A percentile compares a stretch with the other conserved stretches of the same genome.
Evolutionary conservation across 2,888 invertebrate genomes (phyloP).

Genomic region (Neria commutata): DNA sequence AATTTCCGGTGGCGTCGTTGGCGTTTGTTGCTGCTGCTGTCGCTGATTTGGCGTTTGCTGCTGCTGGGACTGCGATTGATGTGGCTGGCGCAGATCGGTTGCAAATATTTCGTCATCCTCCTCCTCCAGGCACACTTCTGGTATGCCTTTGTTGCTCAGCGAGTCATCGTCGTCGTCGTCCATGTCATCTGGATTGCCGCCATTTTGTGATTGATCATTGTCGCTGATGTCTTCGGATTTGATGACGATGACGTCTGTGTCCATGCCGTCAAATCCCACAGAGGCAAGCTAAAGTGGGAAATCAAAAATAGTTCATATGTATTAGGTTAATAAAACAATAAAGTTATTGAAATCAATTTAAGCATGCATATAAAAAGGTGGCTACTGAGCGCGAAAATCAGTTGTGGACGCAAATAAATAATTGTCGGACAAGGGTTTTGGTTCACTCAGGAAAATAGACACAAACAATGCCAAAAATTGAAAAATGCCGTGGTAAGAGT

Average conservation of each 20-base stretch:
- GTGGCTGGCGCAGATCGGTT: constrained; percentile 48
- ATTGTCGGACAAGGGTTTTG: too few species aligned
- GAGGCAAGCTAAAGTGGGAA: constrained; percentile 24
- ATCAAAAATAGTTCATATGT: neutral
- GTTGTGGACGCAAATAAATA: too few species aligned
- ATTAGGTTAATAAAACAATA: neutral
- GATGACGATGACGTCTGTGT: constrained; percentile 58
- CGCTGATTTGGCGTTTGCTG: constrained; percentile 23
- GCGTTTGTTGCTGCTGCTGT: constrained; percentile 14
- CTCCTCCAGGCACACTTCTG: constrained; percentile 60
- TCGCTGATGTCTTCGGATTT: constrained; percentile 61
- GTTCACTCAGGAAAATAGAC: too few species aligned
- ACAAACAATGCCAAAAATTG: too few species aligned
- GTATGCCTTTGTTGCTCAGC: constrained; percentile 57
- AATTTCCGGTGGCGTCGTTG: constrained; percentile 41
- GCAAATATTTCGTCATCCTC: constrained; percentile 56
- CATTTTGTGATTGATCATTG: constrained; percentile 58
- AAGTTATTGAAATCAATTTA: too few species aligned
- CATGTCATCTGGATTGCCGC: constrained; percentile 47
- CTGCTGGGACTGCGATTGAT: constrained; percentile 24
- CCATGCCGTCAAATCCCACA: constrained; percentile 51
- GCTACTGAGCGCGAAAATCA: neutral
- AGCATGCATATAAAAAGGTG: neutral
- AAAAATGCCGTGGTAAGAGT: too few species aligned
- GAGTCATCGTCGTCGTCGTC: constrained; percentile 55